Percentiles rank a stretch among this genome's conserved stretches.
These are phyloP conservation scores for Sturmia bella DNA, from an alignment of 2,888 invertebrate genomes.

Conservation along the genomic window DNA sequence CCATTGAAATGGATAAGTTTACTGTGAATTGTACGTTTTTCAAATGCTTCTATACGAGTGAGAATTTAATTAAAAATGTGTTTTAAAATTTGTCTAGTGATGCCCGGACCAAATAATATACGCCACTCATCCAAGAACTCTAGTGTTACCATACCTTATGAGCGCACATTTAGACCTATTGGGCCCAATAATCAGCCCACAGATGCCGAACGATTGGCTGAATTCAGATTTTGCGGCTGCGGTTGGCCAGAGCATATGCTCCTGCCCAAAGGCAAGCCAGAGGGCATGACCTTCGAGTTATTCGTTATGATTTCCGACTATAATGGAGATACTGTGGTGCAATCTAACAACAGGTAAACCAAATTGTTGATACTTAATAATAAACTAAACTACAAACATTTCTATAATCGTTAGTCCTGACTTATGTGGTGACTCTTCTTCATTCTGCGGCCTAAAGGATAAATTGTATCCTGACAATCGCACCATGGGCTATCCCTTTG, in stretches of 20 bases:
- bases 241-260: slow-evolving; percentile 94
- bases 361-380: not conserved
- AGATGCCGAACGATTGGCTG: slow-evolving; percentile 81
- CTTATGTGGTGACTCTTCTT: slow-evolving; percentile 85
- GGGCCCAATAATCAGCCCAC: slow-evolving; percentile 83
- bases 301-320: slow-evolving; percentile 91
- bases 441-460: slow-evolving; percentile 88
- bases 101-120: slow-evolving; percentile 86
- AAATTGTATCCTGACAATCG: slow-evolving; percentile 86
- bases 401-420: slow-evolving; percentile 40
- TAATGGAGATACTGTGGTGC: slow-evolving; percentile 83
- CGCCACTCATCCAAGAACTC: slow-evolving; percentile 87
- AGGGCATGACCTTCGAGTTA: slow-evolving; percentile 86
- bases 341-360: slow-evolving; percentile 65
- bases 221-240: slow-evolving; percentile 92
- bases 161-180: slow-evolving; percentile 89
- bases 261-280: slow-evolving; percentile 86
- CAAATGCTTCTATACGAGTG: not conserved
- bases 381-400: not conserved
- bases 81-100: slow-evolving; percentile 85
- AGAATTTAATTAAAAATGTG: not conserved
- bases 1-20: slow-evolving; percentile 88
- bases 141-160: slow-evolving; percentile 91
- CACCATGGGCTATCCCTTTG: slow-evolving; percentile 86
- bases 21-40: slow-evolving; percentile 83